Evolutionary conservation across 64 coral and sea anemone species (phyloP).

Genomic region (Actinia tenebrosa): DNA sequence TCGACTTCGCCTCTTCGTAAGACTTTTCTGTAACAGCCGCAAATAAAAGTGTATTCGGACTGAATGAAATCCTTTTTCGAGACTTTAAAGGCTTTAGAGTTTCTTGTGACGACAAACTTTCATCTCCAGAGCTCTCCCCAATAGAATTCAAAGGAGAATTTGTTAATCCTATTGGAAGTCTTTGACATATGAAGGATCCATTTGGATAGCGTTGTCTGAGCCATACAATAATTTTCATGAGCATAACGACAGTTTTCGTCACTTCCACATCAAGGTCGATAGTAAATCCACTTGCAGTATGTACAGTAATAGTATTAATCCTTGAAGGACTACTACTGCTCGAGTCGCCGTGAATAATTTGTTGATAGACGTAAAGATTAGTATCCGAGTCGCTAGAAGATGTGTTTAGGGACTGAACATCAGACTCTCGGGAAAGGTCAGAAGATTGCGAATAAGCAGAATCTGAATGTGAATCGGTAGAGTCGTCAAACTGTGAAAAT

Average conservation of each 20-base stretch:
- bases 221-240: conserved; percentile 83
- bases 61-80: conserved; percentile 81
- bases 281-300: conserved; percentile 1
- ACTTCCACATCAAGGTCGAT: conserved; percentile 63
- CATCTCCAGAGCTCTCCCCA: conserved; percentile 25
- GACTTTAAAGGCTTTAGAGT: conserved; percentile 9
- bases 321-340: neutral
- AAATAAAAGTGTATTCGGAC: conserved; percentile 69
- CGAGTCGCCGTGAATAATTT: neutral
- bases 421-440: conserved; percentile 45
- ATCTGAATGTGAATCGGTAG: conserved; percentile 56
- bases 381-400: conserved; percentile 69
- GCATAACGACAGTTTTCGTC: conserved; percentile 78
- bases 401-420: conserved; percentile 63
- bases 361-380: conserved; percentile 58
- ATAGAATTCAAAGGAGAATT: neutral
- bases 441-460: conserved; percentile 61
- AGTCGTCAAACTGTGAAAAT: neutral
- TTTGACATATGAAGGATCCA: neutral
- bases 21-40: conserved; percentile 77
- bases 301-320: conserved; percentile 17
- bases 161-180: neutral
- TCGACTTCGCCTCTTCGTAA: conserved; percentile 52
- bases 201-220: conserved; percentile 56
- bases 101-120: conserved; percentile 24